Evolutionary conservation across 2,888 invertebrate genomes (phyloP), one percentile per base, ranked within the genome.

Genomic region (Protophormia terraenovae): DNA sequence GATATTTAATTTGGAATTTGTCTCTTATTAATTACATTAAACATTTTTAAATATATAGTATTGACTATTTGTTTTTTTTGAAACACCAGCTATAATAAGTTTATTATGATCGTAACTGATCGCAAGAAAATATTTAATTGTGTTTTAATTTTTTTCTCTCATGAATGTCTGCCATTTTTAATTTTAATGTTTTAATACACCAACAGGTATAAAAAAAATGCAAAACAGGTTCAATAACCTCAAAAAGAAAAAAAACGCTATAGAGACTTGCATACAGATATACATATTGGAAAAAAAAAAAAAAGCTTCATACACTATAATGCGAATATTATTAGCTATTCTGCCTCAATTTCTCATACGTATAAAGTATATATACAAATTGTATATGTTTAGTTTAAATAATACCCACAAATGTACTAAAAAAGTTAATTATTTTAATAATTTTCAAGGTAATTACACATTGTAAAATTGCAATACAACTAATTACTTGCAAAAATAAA

Each of bases 221-320:
- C 86, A 76, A 77, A 76, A 55, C 69, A 82, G 62, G 79, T 82
- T 86, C 84, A 84, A 84, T 73, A 84, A 83, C 78, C 80, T 79
- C 78, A 86, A 86, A 80, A 84, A 82, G n/a, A 22, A 45, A 84
- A 79, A 81, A 83, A 22, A 53, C 47, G 55, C 55, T 77, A 38
- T 27, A 58, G 24, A 73, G 73, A 62, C 47, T 55, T 67, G 27
- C n/a, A n/a, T n/a, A 77, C 76, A 19, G 14, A 27, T 38, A 76
- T 66, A 76, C 27, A 45, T 67, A 67, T 58, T 45, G 45, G 41
- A 29, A 19, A 16, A 64, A 66, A 64, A n/a, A n/a, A 75, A 64
- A 75, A 77, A 66, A 69, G 45, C 77, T 77, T n/a, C 35, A 47
- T 67, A 58, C 32, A 12, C 60, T 45, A 77, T 38, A 66, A 53